phyloP scores from a whole-genome alignment of 2,888 invertebrate genomes.

The Eupelmus urozonus region DNA sequence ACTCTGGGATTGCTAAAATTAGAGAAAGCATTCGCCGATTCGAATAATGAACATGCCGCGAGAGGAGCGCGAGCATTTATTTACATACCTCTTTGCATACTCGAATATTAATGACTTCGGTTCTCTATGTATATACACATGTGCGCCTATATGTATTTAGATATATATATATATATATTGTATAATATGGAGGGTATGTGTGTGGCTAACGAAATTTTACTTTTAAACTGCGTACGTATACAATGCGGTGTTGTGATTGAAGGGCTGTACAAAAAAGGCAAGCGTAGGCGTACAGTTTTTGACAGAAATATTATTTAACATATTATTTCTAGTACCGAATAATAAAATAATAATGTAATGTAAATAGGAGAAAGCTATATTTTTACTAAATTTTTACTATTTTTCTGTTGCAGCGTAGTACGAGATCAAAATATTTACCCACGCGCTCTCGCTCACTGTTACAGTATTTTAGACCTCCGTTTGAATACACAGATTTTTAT shows the following conservation, averaged over 20 bases:
- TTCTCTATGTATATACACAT: too few species aligned
- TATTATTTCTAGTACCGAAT: neutral
- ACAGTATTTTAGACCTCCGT: conserved; percentile 4
- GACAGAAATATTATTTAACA: too few species aligned
- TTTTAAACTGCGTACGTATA: too few species aligned
- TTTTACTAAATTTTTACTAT: neutral
- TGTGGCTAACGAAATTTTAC: too few species aligned
- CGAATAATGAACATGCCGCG: conserved; percentile 6
- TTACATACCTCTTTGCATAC: conserved; percentile 60
- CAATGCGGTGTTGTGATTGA: too few species aligned
- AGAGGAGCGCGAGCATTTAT: conserved; percentile 25
- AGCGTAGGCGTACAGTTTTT: too few species aligned
- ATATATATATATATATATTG: too few species aligned
- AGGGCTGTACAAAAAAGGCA: too few species aligned
- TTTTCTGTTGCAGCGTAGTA: neutral
- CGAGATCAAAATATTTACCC: neutral
- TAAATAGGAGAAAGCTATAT: neutral
- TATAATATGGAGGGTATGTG: too few species aligned
- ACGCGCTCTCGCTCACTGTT: neutral
- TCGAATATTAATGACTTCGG: too few species aligned
- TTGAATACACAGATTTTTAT: conserved; percentile 1
- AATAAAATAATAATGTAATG: neutral
- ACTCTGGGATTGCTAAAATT: conserved; percentile 18
- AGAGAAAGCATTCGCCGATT: conserved; percentile 1
- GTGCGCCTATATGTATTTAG: too few species aligned